Conservation (phyloP, 2,113 vertebrate species). For the Eublepharis macularius region DNA sequence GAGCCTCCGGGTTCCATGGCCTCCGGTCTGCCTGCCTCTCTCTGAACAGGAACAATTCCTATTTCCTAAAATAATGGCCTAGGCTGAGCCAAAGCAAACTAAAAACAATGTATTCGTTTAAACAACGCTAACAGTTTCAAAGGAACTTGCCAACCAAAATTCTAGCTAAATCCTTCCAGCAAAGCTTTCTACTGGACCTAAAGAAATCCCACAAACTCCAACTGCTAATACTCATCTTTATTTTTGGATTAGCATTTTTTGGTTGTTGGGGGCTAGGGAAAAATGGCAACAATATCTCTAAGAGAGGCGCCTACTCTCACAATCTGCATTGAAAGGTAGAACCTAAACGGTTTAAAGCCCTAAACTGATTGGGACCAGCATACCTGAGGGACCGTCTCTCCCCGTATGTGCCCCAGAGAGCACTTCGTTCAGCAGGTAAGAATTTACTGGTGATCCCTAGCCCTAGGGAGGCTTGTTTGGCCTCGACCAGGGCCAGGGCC, state of each 20-base stretch:
- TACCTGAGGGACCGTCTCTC: no score
- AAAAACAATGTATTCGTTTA: conserved; percentile 51
- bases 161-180: conserved; percentile 49
- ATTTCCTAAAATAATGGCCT: conserved; percentile 66
- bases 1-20: background rate
- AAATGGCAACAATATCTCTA: no score
- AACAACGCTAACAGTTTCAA: conserved; percentile 24
- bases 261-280: background rate
- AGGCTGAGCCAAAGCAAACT: conserved; percentile 61
- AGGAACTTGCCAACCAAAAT: conserved; percentile 51
- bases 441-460: no score
- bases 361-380: no score
- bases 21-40: background rate
- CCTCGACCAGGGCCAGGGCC: no score
- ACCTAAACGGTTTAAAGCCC: no score
- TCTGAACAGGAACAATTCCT: conserved; percentile 34
- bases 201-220: background rate
- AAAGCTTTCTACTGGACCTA: background rate
- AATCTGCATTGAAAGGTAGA: background rate
- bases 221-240: conserved; percentile 1
- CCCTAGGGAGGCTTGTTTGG: no score
- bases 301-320: background rate
- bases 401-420: no score
- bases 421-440: no score
- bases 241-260: background rate